Evolutionary conservation across 2,888 invertebrate genomes (phyloP), one percentile per base, ranked within the genome.

Genomic region (Ramazzottius varieornatus): DNA sequence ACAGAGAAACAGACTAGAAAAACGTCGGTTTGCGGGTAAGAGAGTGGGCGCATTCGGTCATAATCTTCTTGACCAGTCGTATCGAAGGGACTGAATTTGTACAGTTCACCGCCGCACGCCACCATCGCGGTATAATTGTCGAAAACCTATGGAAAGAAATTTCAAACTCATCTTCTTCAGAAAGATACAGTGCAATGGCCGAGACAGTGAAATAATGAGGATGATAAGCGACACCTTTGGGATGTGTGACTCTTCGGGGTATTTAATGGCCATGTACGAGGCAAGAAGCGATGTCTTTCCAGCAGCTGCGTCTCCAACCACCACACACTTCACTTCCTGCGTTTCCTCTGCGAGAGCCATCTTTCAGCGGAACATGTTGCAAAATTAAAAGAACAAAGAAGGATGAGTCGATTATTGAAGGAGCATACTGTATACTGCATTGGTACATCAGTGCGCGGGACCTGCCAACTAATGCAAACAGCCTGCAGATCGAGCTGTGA

Each of bases 21-120:
- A 69, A 96, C 96, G 79, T 96, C 96, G 66, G 96, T 96, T 79
- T 96, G 94, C 70, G 94, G 96, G 81, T 96, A 96, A 77, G 91
- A 91, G 70, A 96, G 80, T 46, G 94, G 96, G 75, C 94, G 82
- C 73, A 94, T 82, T 75, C 94, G 83, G 80, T 96, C 96, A 75
- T 98, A 98, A 81, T 96, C 94, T 81, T 96, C 94, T 79, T 81
- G 81, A 33, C 81, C 89, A 75, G 96, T 96, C 74, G 96, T 98
- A 82, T 98, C 96, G 83, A 98, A 98, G 71, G 98, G 82, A 70
- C 96, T 96, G 74, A 98, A 79, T 66, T 96, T 96, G 77, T 98
- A 98, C 32, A 96, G 96, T 77, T 98, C 96, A 66, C 96, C 96
- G 66, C 96, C 96, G 73, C 98, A 96, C 96, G 98, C 98, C 67